Evolutionary conservation across 2,113 vertebrate species (phyloP), one percentile per base, ranked within the genome.

Genomic region (Pangasianodon hypophthalmus): DNA sequence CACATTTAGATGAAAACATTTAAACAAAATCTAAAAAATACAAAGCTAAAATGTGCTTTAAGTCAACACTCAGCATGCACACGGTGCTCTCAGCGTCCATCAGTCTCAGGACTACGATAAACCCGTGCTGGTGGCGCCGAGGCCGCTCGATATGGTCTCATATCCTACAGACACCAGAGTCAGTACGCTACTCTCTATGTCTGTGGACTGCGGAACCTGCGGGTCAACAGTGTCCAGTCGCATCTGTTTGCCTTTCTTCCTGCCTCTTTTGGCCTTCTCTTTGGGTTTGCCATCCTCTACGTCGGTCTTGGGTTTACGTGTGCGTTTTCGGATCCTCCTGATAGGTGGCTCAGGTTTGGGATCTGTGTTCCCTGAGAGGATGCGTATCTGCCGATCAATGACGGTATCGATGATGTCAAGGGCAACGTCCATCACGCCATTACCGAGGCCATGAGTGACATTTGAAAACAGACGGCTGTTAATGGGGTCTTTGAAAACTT

Each of bases 161-260:
- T 96, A 96, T 37, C 96, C 96, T 6, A 96, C 95, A 50, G 96
- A 95, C 8, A 96, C 95, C 86, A 96, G 92, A 0, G 96, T 96
- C 2, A 96, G 94, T 50, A 96, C 94, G 1, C 95, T 95, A 82
- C 81, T 92, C 92, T 95, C 94, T 58, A 92, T 92, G 0, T 93
- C 93, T 0, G 94, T 94, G 0, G 92, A 62, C 44, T 95, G 93
- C 24, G 56, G 89, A 37, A 87, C 92, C 79, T 94, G 95, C 48
- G 89, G n/a, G 3, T 69, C 91, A 0, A 64, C 58, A 18, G 90
- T 58, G 67, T 92, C 92, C 48, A 91, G n/a, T 13, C 69, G 75
- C 48, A 91, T 90, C 67, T 91, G 91, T 88, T 91, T 95, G 94
- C 90, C 95, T 95, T 91, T 89, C 90, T 93, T 92, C 29, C 92